Evolutionary conservation across 2,113 vertebrate species (phyloP).

Genomic region (Varanus komodoensis): DNA sequence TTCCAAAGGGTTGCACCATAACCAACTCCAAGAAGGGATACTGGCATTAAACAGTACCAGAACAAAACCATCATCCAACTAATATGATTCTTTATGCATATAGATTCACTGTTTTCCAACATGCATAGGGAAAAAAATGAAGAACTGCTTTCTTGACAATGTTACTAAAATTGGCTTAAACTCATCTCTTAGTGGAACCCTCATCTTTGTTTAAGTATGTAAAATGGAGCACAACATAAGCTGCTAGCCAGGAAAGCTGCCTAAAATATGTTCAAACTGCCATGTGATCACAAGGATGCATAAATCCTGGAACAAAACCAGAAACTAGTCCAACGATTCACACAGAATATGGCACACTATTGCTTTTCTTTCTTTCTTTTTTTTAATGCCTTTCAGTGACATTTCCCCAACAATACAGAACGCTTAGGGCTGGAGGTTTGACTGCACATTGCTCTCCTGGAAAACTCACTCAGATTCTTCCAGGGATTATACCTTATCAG

Average conservation of each 20-base stretch:
- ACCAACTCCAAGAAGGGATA: constrained; percentile 27
- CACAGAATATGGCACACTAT: constrained; percentile 66
- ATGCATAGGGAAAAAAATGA: constrained; percentile 33
- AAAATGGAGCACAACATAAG: constrained; percentile 42
- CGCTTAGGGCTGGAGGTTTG: constrained; percentile 74
- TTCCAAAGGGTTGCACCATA: constrained; percentile 38
- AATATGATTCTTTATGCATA: constrained; percentile 22
- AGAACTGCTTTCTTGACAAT: constrained; percentile 26
- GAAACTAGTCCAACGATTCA: constrained; percentile 68
- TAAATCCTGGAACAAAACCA: constrained; percentile 67
- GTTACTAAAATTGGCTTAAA: constrained; percentile 63
- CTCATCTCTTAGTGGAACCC: constrained; percentile 51
- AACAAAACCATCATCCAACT: constrained; percentile 25
- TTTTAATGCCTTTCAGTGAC: constrained; percentile 77
- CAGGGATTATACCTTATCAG: constrained; percentile 70
- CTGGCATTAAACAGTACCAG: constrained; percentile 41
- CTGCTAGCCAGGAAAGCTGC: constrained; percentile 57
- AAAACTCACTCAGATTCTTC: constrained; percentile 74
- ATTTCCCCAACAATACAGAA: constrained; percentile 75
- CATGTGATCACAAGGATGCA: constrained; percentile 66
- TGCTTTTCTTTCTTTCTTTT: constrained; percentile 30
- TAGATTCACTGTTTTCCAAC: constrained; percentile 60
- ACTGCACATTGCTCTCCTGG: constrained; percentile 72
- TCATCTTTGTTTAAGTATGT: constrained; percentile 47
- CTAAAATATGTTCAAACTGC: constrained; percentile 58